These are phyloP conservation scores for Chelonus insularis DNA, from an alignment of 1,140 invertebrate genomes.

Conservation along the genomic window DNA sequence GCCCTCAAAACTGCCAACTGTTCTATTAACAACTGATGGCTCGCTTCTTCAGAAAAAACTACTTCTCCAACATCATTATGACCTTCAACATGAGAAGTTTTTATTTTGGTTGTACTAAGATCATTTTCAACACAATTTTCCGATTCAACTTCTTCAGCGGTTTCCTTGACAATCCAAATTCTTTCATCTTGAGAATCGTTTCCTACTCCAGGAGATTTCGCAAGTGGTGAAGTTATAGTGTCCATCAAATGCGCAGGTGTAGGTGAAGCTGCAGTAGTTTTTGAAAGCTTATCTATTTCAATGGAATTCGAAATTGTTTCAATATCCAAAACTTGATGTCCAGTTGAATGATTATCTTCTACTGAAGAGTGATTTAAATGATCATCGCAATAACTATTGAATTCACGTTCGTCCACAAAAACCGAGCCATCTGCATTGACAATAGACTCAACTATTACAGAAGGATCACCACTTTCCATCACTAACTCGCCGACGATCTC, in stretches of 20 bases:
- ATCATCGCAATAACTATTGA: conserved; percentile 47
- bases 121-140: background rate
- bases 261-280: conserved; percentile 28
- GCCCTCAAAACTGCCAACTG: conserved; percentile 50
- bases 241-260: conserved; percentile 20
- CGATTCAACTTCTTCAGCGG: background rate
- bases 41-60: conserved; percentile 43
- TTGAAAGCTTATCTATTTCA: conserved; percentile 39
- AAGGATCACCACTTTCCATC: conserved; percentile 53
- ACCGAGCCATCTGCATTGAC: conserved; percentile 52
- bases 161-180: conserved; percentile 30
- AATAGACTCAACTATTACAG: conserved; percentile 54
- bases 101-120: background rate
- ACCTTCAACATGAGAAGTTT: background rate
- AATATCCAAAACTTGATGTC: conserved; percentile 44
- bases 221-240: background rate
- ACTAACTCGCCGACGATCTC: conserved; percentile 52
- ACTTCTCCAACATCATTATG: conserved; percentile 29
- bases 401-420: conserved; percentile 52
- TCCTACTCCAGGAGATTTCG: background rate
- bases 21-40: conserved; percentile 47
- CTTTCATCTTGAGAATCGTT: background rate
- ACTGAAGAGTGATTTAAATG: conserved; percentile 36
- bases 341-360: conserved; percentile 41
- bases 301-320: conserved; percentile 34